Percentiles rank a stretch among this genome's conserved stretches.
These are phyloP conservation scores for Mixornis gularis DNA, from an alignment of 2,113 vertebrate genomes.

Conservation along the genomic window DNA sequence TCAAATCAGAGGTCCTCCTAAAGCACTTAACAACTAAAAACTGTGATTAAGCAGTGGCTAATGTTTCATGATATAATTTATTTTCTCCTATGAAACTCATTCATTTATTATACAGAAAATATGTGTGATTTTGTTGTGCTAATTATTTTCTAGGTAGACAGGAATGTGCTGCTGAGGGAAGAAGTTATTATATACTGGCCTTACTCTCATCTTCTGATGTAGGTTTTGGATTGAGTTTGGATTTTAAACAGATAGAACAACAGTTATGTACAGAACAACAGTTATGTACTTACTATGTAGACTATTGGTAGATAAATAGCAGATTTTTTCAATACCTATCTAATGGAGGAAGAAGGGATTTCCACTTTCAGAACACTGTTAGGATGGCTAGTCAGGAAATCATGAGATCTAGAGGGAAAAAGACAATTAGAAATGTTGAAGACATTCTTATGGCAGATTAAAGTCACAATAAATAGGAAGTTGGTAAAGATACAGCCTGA, in stretches of 20 bases:
- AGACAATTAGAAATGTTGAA: not conserved
- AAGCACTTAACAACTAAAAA: conserved; percentile 70
- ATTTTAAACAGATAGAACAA: not conserved
- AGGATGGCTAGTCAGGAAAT: not conserved
- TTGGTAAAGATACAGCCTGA: not conserved
- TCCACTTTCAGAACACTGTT: not conserved
- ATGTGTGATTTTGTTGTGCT: conserved; percentile 55
- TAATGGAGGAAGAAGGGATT: not conserved
- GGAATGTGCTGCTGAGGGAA: conserved; percentile 46
- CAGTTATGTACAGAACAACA: not conserved
- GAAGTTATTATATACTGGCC: conserved; percentile 38
- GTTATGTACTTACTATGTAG: not conserved
- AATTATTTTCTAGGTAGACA: conserved; percentile 71
- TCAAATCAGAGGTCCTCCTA: conserved; percentile 46
- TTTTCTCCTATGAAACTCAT: conserved; percentile 61
- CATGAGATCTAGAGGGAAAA: not conserved
- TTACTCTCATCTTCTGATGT: conserved; percentile 38
- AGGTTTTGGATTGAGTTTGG: not conserved
- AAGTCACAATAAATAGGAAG: not conserved
- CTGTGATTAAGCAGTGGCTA: conserved; percentile 65
- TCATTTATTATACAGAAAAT: conserved; percentile 67
- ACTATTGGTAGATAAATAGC: not conserved
- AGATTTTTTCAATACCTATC: not conserved
- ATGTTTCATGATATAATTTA: conserved; percentile 66
- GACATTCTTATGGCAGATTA: not conserved